Base-by-base conservation (phyloP, 2,113 vertebrate species). In the Ochotona princeps region DNA sequence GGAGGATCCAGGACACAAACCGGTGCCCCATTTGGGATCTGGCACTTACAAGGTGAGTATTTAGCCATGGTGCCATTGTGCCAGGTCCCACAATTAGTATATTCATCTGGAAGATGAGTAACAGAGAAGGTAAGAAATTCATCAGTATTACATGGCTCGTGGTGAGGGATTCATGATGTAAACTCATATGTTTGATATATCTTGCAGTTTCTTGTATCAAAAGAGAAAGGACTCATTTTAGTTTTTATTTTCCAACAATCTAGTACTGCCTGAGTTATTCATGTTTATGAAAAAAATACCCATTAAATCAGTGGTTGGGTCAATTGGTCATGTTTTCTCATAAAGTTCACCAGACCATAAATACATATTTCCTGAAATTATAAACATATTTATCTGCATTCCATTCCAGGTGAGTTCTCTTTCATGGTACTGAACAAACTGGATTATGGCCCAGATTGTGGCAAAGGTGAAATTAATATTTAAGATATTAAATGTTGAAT, bases 291-390 rank as follows among this genome's bases (percentile, higher is more conserved):
- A 81, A 87, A 57, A 85, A 91, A 89, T 10, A 89, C 47, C 11
- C 47, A 75, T 14, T 20, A 89, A 88, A 60, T 75, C 28, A 83
- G 38, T 70, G 61, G 8, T 38, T 92, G 81, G 38, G 11, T 69
- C 30, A 44, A 13, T 1, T 49, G 28, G 15, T 83, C 47, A 47
- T 78, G 18, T 79, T 88, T 90, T 92, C 30, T 69, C 10, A 44
- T 70, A 89, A 57, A 66, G 66, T 17, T 74, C 4, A 89, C 25
- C 17, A 65, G 72, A 93, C 92, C 28, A 83, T 75, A 87, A 95
- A 89, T 80, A 23, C 28, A 20, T 61, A 28, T n/a, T 69, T 91
- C 74, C 3, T 14, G 74, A 83, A 66, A 73, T 30, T 79, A 88
- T 47, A 76, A 76, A 78, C 38, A 18, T n/a, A 28, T 66, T 51